phyloP scores from a whole-genome alignment of 2,888 invertebrate genomes.

The Glyphotaelius pellucidus region DNA sequence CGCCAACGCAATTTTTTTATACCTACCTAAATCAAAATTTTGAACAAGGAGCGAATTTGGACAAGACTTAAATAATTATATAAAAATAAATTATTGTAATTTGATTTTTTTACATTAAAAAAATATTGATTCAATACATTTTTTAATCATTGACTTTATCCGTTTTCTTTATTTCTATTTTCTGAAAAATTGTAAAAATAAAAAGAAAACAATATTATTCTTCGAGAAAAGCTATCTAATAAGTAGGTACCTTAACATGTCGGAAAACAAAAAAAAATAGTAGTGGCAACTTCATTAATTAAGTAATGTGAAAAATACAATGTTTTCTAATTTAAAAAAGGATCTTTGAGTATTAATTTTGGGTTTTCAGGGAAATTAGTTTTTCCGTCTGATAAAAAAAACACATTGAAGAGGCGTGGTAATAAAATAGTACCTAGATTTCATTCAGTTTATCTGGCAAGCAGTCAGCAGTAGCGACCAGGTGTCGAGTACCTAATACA shows the following conservation, averaged over 20 bases:
- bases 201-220: background rate
- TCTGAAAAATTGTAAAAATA: background rate
- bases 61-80: too few species aligned
- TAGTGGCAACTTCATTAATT: background rate
- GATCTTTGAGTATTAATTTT: background rate
- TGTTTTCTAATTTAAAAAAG: background rate
- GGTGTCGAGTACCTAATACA: background rate
- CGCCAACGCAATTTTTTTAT: too few species aligned
- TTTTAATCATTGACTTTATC: too few species aligned
- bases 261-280: background rate
- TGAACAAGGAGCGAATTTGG: too few species aligned
- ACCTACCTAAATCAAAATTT: too few species aligned
- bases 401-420: background rate
- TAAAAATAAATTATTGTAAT: too few species aligned
- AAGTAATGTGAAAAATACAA: background rate
- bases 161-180: background rate
- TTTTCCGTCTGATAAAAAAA: background rate
- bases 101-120: too few species aligned
- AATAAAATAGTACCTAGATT: background rate
- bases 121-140: too few species aligned
- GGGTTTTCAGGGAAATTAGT: background rate
- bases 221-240: background rate
- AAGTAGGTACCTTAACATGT: background rate
- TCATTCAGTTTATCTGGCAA: background rate
- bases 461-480: background rate